These are phyloP conservation scores for Lucinisca nassula DNA, from an alignment of 2,888 invertebrate species.

Conservation along the genomic window DNA sequence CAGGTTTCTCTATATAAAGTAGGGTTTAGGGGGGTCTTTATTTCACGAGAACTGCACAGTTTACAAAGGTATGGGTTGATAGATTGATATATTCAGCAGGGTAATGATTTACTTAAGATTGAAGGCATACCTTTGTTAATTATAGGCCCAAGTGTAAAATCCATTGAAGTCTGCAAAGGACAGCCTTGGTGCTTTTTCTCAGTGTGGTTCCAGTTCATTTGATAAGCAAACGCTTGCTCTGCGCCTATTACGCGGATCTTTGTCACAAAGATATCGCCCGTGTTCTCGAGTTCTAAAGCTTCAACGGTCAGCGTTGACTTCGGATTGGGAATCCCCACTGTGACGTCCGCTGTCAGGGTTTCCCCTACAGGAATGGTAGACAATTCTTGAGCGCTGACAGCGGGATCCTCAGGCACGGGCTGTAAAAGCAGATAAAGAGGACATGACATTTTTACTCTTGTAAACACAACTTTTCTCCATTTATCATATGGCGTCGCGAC, in stretches of 20 bases:
- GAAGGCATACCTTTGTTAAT: background rate
- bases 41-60: too few relatives aligned
- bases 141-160: background rate
- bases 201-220: background rate
- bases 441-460: too few relatives aligned
- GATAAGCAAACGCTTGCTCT: background rate
- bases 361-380: background rate
- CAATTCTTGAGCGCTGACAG: background rate
- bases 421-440: background rate
- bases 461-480: too few relatives aligned
- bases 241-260: background rate
- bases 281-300: background rate
- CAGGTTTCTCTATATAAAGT: too few relatives aligned
- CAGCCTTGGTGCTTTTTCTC: background rate
- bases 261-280: background rate
- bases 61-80: too few relatives aligned
- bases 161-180: background rate
- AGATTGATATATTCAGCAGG: too few relatives aligned
- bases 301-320: background rate
- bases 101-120: too few relatives aligned
- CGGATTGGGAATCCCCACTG: background rate
- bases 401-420: background rate
- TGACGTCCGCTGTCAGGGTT: background rate
- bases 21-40: too few relatives aligned
- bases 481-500: too few relatives aligned